Conservation (phyloP, 1,140 invertebrate species). For the Drosophila teissieri region DNA sequence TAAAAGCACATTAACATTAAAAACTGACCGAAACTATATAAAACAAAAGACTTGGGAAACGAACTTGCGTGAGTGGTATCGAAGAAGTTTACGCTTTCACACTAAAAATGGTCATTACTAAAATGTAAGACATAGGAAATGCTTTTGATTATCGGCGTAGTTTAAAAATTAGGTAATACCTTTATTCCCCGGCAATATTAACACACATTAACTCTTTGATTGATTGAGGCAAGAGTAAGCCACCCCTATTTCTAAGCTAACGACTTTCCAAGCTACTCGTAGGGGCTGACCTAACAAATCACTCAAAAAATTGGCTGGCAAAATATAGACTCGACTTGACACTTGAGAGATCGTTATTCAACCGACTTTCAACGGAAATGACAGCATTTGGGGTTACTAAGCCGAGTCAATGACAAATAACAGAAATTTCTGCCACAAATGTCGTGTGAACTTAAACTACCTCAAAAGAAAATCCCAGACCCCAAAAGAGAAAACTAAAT, state of each 20-base stretch:
- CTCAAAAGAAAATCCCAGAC: conserved; percentile 11
- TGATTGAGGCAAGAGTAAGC: background rate
- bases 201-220: background rate
- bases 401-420: conserved; percentile 55
- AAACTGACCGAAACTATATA: background rate
- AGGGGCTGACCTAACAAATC: conserved; percentile 28
- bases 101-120: background rate
- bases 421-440: conserved; percentile 59
- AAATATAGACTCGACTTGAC: conserved; percentile 35
- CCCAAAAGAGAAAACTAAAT: conserved; percentile 28
- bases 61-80: conserved; percentile 30
- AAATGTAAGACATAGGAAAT: background rate
- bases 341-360: conserved; percentile 48
- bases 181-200: background rate
- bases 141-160: background rate
- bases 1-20: background rate
- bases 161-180: too few species aligned
- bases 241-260: background rate
- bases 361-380: conserved; percentile 72
- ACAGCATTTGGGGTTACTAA: conserved; percentile 65
- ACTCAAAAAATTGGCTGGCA: conserved; percentile 17
- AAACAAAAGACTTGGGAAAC: conserved; percentile 56
- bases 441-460: conserved; percentile 56
- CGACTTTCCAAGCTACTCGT: conserved; percentile 11
- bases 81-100: background rate